Conservation (phyloP, 2,113 vertebrate genomes). For the Arothron firmamentum region DNA sequence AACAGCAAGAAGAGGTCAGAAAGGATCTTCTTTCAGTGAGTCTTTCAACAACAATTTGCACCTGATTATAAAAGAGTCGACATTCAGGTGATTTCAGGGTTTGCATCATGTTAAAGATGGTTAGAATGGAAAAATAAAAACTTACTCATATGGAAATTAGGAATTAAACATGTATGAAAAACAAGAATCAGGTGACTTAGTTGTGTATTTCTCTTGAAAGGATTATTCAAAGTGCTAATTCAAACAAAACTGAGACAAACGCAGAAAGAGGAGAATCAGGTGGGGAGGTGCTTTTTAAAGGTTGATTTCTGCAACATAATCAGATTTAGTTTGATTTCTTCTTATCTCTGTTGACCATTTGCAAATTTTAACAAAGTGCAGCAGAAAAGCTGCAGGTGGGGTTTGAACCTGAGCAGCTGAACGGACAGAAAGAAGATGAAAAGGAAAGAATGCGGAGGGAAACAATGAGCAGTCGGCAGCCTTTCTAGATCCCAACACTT, state of each 20-base stretch:
- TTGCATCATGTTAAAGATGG: too few relatives aligned
- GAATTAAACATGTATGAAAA: too few relatives aligned
- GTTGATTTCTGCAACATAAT: background rate
- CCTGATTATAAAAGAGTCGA: too few relatives aligned
- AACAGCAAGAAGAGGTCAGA: slow-evolving; percentile 48
- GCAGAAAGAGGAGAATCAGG: background rate
- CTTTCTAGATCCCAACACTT: background rate
- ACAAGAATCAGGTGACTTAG: too few relatives aligned
- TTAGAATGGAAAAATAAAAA: too few relatives aligned
- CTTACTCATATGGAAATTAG: too few relatives aligned
- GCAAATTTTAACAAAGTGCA: background rate
- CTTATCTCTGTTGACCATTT: background rate
- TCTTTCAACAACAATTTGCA: too few relatives aligned
- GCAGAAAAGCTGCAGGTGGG: background rate
- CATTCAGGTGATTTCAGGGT: too few relatives aligned
- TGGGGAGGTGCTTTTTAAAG: slow-evolving; percentile 5
- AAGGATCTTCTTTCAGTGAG: background rate
- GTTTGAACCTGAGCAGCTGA: background rate
- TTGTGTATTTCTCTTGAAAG: too few relatives aligned
- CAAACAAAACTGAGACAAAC: too few relatives aligned
- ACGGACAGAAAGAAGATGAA: slow-evolving; percentile 1
- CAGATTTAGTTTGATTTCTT: background rate
- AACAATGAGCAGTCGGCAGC: background rate
- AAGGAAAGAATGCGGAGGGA: background rate
- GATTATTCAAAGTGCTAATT: too few relatives aligned